Base-by-base conservation (phyloP, 2,888 invertebrate species). In the Helobdella robusta region DNA sequence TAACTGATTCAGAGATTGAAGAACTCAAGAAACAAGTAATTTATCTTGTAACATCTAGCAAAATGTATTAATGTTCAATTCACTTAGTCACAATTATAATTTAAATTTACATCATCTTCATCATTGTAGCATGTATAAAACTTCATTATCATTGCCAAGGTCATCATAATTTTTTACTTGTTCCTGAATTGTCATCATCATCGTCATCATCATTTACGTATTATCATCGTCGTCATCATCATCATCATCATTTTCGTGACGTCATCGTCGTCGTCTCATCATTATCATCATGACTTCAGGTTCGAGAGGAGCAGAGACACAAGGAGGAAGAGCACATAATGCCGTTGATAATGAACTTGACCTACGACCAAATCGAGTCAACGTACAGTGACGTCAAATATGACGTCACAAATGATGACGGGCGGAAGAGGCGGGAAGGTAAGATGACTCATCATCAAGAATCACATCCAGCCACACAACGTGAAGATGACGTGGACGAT, bases 221-320 rank as follows among this genome's bases (percentile, higher is more conserved):
- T 50, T n/a, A 40, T 11, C 11, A 15, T 40, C n/a, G 11, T 40
- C 11, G 11, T 40, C 11, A 15, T 40, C 44, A 40, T 40, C 11
- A 40, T 40, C 44, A 40, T 40, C 11, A 11, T 40, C n/a, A n/a
- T n/a, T 40, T 40, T 40, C 11, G 44, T 40, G 44, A 40, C 44
- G 11, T 40, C 11, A 15, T 40, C 11, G n/a, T n/a, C 44, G 11
- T 40, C n/a, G 44, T 15, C 54, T n/a, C n/a, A n/a, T n/a, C n/a
- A n/a, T n/a, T n/a, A n/a, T n/a, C n/a, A n/a, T n/a, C n/a, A 70
- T 5, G 64, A 68, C n/a, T 72, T n/a, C n/a, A 71, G 66, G 69
- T 76, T 48, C 69, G 69, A 61, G 65, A 68, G 34, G 72, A 73
- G 65, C 62, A 72, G 66, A 67, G 68, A 50, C 72, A 72, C 46